A percentile compares a stretch with the other conserved stretches of the same genome.
Conservation (phyloP, 1,140 invertebrate species). For the Anoplolepis gracilipes region DNA sequence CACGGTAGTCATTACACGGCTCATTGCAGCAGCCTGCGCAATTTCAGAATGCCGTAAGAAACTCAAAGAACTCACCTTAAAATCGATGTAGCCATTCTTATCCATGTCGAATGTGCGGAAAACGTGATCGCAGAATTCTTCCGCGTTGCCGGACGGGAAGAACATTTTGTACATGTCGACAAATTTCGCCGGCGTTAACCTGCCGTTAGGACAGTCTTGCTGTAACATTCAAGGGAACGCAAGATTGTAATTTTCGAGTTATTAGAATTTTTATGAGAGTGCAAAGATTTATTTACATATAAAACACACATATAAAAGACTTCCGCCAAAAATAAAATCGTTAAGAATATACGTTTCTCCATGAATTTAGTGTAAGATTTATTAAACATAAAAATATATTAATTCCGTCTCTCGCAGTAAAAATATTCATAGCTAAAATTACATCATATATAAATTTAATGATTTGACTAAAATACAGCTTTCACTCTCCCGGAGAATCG, state of each 20-base stretch:
- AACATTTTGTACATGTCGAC: conserved; percentile 99
- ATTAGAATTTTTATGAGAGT: not conserved
- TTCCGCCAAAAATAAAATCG: not conserved
- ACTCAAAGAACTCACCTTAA: conserved; percentile 90
- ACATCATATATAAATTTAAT: not conserved
- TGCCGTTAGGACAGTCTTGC: conserved; percentile 99
- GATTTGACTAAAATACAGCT: not conserved
- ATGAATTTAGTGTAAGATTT: not conserved
- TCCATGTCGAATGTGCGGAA: conserved; percentile 99
- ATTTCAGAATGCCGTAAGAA: not conserved
- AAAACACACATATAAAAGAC: not conserved
- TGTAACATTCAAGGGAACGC: conserved; percentile 86
- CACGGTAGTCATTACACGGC: conserved; percentile 15
- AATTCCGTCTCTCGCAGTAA: not conserved
- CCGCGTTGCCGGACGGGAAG: conserved; percentile 99
- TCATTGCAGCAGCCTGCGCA: not conserved
- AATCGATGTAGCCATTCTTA: conserved; percentile 99
- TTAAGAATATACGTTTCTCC: not conserved
- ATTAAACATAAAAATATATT: conserved; percentile 17
- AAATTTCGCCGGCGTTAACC: conserved; percentile 98
- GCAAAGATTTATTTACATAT: not conserved
- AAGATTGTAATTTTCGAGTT: not conserved
- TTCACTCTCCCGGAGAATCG: not conserved
- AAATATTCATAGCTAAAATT: not conserved
- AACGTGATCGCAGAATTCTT: conserved; percentile 99